Evolutionary conservation across 2,888 invertebrate genomes (phyloP), one percentile per base, ranked within the genome.

Genomic region (Helobdella robusta): DNA sequence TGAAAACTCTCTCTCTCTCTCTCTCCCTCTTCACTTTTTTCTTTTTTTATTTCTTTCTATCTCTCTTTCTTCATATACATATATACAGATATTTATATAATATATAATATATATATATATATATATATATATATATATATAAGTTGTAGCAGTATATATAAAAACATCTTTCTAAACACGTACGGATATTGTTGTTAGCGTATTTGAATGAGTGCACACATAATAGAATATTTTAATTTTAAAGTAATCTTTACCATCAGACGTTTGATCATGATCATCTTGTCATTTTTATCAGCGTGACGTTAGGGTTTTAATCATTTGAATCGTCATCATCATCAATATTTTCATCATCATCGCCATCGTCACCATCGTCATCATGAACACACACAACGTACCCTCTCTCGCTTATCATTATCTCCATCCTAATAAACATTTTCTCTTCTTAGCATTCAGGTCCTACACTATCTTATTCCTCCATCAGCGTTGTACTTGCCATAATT

Each of bases 331-430:
- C 60, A 44, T 2, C 44, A 60, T 28, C 46, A 23, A 2, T 25
- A 60, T 44, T 46, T 28, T 44, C 60, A 60, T 44, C 44, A 40
- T 44, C 46, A 44, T 44, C 60, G 23, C 28, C 60, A 20, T 60
- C 60, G 23, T 60, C 60, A 36, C 44, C 60, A 36, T 40, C 40
- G 25, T 60, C 60, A 36, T 60, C 60, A 25, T 36, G 40, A 36
- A 40, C 40, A 36, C 44, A 36, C 5, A 20, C 40, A 60, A 40
- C 60, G 44, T 60, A 36, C n/a, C 28, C 25, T 28, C 25, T 25
- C 18, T 52, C 52, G 23, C 6, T 15, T n/a, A 40, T 40, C 44
- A 40, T 40, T 11, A 40, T n/a, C 44, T 15, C n/a, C 44, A 40
- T 40, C 44, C 11, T n/a, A n/a, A 15, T 40, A 15, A 15, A 40